phyloP scores from a whole-genome alignment of 2,797 vertebrate species.

The Ctenosaura bakeri region DNA sequence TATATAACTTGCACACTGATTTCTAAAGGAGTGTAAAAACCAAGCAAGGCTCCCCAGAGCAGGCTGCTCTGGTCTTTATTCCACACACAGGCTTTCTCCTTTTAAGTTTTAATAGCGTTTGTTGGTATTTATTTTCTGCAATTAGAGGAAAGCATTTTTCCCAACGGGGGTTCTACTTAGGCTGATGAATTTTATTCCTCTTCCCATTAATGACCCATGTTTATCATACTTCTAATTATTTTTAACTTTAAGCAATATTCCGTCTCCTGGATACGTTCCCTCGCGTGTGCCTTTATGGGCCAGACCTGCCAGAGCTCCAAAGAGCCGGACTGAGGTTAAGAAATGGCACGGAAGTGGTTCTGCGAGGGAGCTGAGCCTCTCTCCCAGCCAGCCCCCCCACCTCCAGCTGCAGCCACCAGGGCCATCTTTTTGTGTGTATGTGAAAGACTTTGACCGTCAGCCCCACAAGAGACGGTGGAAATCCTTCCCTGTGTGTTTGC shows the following conservation, averaged over 20 bases:
- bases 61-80: slow-evolving; percentile 63
- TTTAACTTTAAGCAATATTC: slow-evolving; percentile 82
- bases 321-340: neutral
- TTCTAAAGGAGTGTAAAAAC: slow-evolving; percentile 6
- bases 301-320: neutral
- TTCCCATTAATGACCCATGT: slow-evolving; percentile 83
- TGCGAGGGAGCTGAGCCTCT: neutral
- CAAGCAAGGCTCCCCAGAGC: slow-evolving; percentile 45
- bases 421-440: neutral
- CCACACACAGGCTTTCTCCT: slow-evolving; percentile 48
- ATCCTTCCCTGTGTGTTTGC: neutral
- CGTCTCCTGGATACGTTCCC: slow-evolving; percentile 68
- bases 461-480: neutral
- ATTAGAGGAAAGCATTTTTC: slow-evolving; percentile 84
- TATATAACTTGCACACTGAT: neutral
- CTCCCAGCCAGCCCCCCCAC: neutral
- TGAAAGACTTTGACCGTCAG: slow-evolving; percentile 22
- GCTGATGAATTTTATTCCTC: slow-evolving; percentile 85
- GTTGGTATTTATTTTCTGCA: slow-evolving; percentile 81
- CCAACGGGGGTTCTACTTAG: slow-evolving; percentile 84
- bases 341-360: neutral
- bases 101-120: slow-evolving; percentile 76
- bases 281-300: neutral
- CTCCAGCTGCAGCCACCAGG: neutral
- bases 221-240: slow-evolving; percentile 88